Conservation (phyloP, 2,888 invertebrate species). For the Margaritifera margaritifera region DNA sequence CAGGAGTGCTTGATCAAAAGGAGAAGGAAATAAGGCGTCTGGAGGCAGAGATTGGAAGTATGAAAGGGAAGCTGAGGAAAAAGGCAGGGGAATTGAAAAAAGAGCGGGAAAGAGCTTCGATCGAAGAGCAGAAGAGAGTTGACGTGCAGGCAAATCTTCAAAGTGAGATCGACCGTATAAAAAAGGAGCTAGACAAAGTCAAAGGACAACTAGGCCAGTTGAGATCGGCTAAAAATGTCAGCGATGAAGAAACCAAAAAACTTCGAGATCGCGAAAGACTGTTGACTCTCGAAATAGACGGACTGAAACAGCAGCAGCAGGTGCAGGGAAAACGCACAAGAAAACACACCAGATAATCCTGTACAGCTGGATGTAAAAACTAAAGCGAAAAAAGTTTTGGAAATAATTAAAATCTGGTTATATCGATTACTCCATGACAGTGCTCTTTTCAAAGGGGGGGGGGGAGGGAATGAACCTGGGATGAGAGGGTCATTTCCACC, state of each 20-base stretch:
- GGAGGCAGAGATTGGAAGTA: slow-evolving; percentile 34
- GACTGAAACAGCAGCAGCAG: slow-evolving; percentile 32
- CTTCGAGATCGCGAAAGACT: slow-evolving; percentile 43
- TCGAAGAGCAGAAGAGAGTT: slow-evolving; percentile 38
- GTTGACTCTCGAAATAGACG: slow-evolving; percentile 42
- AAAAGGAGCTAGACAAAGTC: slow-evolving; percentile 42
- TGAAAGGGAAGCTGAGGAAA: slow-evolving; percentile 38
- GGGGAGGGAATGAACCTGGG: too few species aligned
- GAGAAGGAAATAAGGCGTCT: slow-evolving; percentile 42
- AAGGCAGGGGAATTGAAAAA: slow-evolving; percentile 36
- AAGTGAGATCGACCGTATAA: slow-evolving; percentile 38
- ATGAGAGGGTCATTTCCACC: too few species aligned
- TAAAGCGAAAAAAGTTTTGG: too few species aligned
- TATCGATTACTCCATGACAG: too few species aligned
- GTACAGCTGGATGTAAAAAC: too few species aligned
- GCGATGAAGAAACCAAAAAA: slow-evolving; percentile 48
- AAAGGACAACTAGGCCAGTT: slow-evolving; percentile 49
- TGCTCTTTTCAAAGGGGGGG: too few species aligned
- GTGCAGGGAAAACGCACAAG: slow-evolving; percentile 8
- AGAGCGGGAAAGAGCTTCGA: slow-evolving; percentile 36
- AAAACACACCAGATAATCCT: background rate
- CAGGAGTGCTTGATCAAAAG: slow-evolving; percentile 39
- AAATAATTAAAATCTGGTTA: too few species aligned
- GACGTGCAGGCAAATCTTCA: slow-evolving; percentile 42
- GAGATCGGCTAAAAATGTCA: slow-evolving; percentile 47